Evolutionary conservation across 2,888 invertebrate species (phyloP), one percentile per base, ranked within the genome.

Genomic region (Agonopterix heracliana): DNA sequence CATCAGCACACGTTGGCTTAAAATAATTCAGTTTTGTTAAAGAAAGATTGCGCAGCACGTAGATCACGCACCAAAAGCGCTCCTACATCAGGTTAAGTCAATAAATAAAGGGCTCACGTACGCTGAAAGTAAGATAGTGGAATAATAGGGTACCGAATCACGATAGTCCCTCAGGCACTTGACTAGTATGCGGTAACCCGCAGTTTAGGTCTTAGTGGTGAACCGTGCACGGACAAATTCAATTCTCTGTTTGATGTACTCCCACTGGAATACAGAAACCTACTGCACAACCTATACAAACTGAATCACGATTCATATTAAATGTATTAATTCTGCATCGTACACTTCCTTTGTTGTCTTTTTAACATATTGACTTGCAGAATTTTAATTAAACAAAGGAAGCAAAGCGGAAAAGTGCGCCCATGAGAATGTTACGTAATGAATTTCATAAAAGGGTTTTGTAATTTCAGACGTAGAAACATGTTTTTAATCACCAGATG

Each of bases 101-200:
- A 76, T 81, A 78, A 78, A 77, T 75, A 75, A 71, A 57, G 63
- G 59, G 59, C 65, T 71, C 74, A 76, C 71, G 74, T 76, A 66
- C 67, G 61, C 54, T 56, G 57, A 63, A 68, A 68, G 64, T 63
- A 62, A 69, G 65, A 74, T 74, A 71, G 71, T 71, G 63, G 69
- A 74, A 78, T 81, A 79, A 78, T 75, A 69, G 72, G 63, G 64
- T 64, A 66, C 66, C 57, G 54, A 66, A 69, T 72, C 68, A 71
- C 69, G 57, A 55, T 58, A 64, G 59, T 74, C 74, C 71, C 74
- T 54, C 43, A 60, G 68, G 72, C 63, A 61, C 64, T 70, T 57
- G 60, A 61, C 63, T 74, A 61, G 68, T 60, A 64, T 69, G 73
- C 65, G 73, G 76, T 66, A 59, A 68, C 63, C 75, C 72, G 62